These are phyloP conservation scores for Leucopsar rothschildi DNA, from an alignment of 2,113 vertebrate species.

Conservation along the genomic window DNA sequence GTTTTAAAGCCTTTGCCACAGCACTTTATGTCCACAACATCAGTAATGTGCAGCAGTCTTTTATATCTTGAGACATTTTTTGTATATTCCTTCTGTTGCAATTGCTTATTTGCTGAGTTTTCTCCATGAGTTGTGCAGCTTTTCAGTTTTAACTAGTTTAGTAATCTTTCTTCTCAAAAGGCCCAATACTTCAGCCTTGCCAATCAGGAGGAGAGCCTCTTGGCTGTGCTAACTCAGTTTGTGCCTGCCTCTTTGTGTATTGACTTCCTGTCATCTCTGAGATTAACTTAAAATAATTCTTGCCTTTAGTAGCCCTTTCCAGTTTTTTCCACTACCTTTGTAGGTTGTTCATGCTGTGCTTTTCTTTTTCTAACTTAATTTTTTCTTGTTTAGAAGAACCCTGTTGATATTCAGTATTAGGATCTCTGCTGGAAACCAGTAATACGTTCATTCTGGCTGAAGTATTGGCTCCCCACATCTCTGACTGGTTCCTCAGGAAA, in stretches of 20 bases:
- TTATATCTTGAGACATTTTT: not conserved
- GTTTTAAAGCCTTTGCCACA: not conserved
- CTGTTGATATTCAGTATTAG: not conserved
- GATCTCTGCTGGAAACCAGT: conserved; percentile 14
- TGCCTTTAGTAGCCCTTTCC: not conserved
- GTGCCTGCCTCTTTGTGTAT: not conserved
- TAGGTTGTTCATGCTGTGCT: not conserved
- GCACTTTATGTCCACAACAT: rapidly evolving
- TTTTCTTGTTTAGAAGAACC: conserved; percentile 28
- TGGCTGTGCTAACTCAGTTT: not conserved
- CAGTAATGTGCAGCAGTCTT: not conserved
- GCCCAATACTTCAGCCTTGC: not conserved
- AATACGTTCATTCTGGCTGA: not conserved
- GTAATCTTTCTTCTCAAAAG: not conserved
- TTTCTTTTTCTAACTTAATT: not conserved
- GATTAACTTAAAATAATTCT: not conserved
- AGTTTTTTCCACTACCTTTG: not conserved
- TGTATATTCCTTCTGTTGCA: not conserved
- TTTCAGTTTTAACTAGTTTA: not conserved
- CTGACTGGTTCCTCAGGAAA: not conserved
- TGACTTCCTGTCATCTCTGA: not conserved
- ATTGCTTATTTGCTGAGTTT: not conserved
- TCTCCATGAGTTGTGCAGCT: not conserved
- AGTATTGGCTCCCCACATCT: not conserved
- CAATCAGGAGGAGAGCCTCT: not conserved